Evolutionary conservation across 30 jellyfish, hydroid and myxozoan species (phyloP).

Genomic region (Cassiopea andromeda): DNA sequence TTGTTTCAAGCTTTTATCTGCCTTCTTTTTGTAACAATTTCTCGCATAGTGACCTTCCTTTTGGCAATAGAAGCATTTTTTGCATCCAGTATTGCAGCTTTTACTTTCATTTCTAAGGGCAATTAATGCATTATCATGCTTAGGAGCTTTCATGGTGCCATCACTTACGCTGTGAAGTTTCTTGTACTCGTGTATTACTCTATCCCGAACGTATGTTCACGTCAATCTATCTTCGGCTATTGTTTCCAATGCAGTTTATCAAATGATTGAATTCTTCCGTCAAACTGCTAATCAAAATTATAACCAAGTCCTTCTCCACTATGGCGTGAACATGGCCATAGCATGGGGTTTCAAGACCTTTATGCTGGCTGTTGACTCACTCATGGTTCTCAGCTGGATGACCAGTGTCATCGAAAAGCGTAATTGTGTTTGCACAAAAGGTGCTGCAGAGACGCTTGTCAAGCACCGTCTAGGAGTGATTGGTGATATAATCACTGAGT

Average conservation of each 20-base stretch:
- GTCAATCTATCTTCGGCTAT: constrained; percentile 34
- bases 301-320: constrained; percentile 62
- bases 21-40: constrained; percentile 44
- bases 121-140: not conserved
- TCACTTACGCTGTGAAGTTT: not conserved
- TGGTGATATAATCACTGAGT: too few species aligned
- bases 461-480: too few species aligned
- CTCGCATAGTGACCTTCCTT: constrained; percentile 39
- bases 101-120: not conserved
- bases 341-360: too few species aligned
- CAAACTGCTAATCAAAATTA: constrained; percentile 58
- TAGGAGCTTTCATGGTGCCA: not conserved
- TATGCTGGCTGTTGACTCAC: too few species aligned
- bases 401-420: too few species aligned
- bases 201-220: constrained; percentile 35
- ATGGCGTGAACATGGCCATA: too few species aligned
- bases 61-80: constrained; percentile 46
- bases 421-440: too few species aligned
- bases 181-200: constrained; percentile 33
- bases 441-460: too few species aligned
- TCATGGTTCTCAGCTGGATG: too few species aligned
- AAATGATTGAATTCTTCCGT: constrained; percentile 41
- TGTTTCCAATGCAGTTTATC: constrained; percentile 41
- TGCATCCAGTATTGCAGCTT: not conserved
- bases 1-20: constrained; percentile 15